These are phyloP conservation scores for Ptilodon capucinus DNA, from an alignment of 2,888 invertebrate genomes.

Conservation along the genomic window DNA sequence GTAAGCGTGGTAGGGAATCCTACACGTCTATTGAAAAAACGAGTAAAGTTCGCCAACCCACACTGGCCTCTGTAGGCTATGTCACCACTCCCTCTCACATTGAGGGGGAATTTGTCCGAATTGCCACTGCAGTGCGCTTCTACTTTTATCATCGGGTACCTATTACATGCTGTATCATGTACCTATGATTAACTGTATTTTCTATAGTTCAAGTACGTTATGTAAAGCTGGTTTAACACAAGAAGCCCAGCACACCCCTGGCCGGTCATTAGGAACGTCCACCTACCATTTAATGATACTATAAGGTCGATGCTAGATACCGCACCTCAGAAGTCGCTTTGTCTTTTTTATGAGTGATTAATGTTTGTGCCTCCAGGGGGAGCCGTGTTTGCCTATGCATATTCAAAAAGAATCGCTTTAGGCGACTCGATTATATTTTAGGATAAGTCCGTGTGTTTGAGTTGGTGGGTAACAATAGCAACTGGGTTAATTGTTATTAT, in stretches of 20 bases:
- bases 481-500: slow-evolving; percentile 9
- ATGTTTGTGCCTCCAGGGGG: slow-evolving; percentile 55
- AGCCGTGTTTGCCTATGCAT: slow-evolving; percentile 60
- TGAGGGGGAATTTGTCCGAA: too few species aligned
- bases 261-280: slow-evolving; percentile 57
- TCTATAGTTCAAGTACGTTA: too few species aligned
- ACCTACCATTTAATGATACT: slow-evolving; percentile 58
- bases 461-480: slow-evolving; percentile 33
- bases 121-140: too few species aligned
- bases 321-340: slow-evolving; percentile 61
- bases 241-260: slow-evolving; percentile 18
- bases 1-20: too few species aligned
- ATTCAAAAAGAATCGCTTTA: slow-evolving; percentile 51
- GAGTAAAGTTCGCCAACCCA: too few species aligned
- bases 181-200: too few species aligned
- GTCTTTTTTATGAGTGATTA: slow-evolving; percentile 82
- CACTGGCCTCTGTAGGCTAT: too few species aligned
- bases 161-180: too few species aligned
- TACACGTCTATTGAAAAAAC: too few species aligned
- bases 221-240: too few species aligned
- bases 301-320: slow-evolving; percentile 70
- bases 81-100: too few species aligned
- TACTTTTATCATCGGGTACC: too few species aligned
- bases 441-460: slow-evolving; percentile 36
- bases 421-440: slow-evolving; percentile 29